Evolutionary conservation across 2,888 invertebrate genomes (phyloP), one percentile per base, ranked within the genome.

Genomic region (Nomada goodeniana): DNA sequence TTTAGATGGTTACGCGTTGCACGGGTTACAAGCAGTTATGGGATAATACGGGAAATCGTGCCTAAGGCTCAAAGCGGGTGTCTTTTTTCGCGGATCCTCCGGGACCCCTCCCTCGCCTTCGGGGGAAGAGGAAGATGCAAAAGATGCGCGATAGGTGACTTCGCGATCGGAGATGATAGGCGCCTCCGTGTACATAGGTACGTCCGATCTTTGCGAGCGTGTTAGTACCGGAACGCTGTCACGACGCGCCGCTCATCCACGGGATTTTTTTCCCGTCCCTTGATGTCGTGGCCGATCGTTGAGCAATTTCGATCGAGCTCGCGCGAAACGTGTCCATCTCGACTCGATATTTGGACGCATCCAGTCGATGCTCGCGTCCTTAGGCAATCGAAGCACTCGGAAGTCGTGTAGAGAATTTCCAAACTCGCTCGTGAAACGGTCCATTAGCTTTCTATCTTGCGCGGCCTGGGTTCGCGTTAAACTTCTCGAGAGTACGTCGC

Each of bases 81-180:
- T 7, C 7, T 29, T 88, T 91, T 78, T 78, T 82, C 80, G 73
- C 81, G 26, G 63, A 20, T 26, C 52, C 50, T 50, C 13, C 47
- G 47, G 15, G 1, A 11, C 26, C 52, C 9, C 26, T 13, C 47
- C 29, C 23, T 15, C 5, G 29, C 2, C 42, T 18, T 44, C 50
- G 60, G 50, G 76, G 53, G 74, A 64, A 59, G 63, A 36, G 68
- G 67, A 52, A 52, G 76, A 68, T 55, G 74, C 68, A 74, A 50
- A 67, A 84, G 86, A 80, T 84, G 84, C 82, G 83, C 85, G 85
- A 85, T 89, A 89, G 87, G 87, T 87, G 89, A 85, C 80, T 87
- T 74, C 84, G 74, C 74, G 88, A 77, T 72, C 65, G 79, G 50
- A 80, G 65, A 50, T 50, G 77, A 80, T 61, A 82, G 82, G 71